Conservation (phyloP, 2,888 invertebrate species). For the Itoplectis maculator region DNA sequence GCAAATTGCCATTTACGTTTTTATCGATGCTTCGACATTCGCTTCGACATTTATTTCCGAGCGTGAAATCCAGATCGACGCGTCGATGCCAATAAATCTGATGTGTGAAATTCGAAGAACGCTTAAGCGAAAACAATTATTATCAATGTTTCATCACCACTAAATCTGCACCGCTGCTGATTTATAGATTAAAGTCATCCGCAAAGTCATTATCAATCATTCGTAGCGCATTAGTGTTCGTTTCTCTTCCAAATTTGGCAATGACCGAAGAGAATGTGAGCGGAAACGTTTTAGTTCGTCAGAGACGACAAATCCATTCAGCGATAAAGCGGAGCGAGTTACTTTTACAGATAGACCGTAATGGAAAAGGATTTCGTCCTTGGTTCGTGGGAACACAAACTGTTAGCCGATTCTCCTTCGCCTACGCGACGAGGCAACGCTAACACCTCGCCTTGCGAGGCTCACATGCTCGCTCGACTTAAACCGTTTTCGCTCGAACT, state of each 20-base stretch:
- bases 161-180: neutral
- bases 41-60: neutral
- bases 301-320: neutral
- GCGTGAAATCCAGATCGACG: no score
- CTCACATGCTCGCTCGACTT: neutral
- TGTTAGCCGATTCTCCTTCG: neutral
- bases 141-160: neutral
- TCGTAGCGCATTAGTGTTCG: no score
- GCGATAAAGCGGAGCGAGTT: neutral
- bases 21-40: neutral
- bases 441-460: neutral
- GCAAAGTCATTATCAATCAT: no score
- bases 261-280: no score
- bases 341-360: neutral
- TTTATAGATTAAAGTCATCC: neutral
- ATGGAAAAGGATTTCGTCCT: neutral
- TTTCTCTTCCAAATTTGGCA: neutral
- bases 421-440: neutral
- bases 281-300: neutral
- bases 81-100: neutral
- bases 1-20: neutral
- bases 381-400: neutral
- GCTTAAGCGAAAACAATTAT: neutral
- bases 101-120: neutral
- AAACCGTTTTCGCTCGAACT: conserved; percentile 12